These are phyloP conservation scores for Caenorhabditis remanei DNA, from an alignment of 1,140 invertebrate species.

Conservation along the genomic window DNA sequence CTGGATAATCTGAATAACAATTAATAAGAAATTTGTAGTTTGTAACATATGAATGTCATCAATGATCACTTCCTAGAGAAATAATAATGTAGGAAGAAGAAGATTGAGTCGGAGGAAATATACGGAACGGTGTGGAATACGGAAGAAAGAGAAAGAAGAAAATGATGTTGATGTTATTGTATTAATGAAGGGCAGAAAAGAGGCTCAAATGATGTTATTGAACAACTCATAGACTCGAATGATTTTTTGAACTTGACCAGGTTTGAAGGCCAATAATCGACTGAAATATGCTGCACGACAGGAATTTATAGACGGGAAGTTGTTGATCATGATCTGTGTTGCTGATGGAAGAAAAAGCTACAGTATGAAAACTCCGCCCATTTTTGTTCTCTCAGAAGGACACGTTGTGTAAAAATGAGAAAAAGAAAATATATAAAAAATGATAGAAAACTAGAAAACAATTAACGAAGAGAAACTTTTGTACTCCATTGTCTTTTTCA, in stretches of 20 bases:
- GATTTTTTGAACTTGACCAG: constrained; percentile 5
- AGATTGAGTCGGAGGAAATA: not conserved
- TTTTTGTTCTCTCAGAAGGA: not conserved
- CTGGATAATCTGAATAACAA: not conserved
- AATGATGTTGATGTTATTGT: constrained; percentile 19
- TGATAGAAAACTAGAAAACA: no score
- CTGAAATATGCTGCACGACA: not conserved
- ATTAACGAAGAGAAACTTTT: no score
- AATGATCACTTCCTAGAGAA: constrained; percentile 19
- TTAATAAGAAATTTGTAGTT: not conserved
- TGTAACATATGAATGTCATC: constrained; percentile 9
- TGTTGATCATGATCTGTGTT: constrained; percentile 15
- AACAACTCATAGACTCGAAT: not conserved
- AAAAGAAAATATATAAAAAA: not conserved
- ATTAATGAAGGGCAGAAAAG: not conserved
- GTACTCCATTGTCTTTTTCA: no score
- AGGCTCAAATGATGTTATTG: not conserved
- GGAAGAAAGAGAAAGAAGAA: not conserved
- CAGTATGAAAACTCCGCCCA: constrained; percentile 6
- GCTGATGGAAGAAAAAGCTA: constrained; percentile 10
- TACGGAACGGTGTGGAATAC: not conserved
- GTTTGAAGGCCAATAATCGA: not conserved
- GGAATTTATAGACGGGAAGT: no score
- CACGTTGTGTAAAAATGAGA: not conserved
- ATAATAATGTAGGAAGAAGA: not conserved